phyloP scores from a whole-genome alignment of 2,797 vertebrate species.

The Phoebastria nigripes region DNA sequence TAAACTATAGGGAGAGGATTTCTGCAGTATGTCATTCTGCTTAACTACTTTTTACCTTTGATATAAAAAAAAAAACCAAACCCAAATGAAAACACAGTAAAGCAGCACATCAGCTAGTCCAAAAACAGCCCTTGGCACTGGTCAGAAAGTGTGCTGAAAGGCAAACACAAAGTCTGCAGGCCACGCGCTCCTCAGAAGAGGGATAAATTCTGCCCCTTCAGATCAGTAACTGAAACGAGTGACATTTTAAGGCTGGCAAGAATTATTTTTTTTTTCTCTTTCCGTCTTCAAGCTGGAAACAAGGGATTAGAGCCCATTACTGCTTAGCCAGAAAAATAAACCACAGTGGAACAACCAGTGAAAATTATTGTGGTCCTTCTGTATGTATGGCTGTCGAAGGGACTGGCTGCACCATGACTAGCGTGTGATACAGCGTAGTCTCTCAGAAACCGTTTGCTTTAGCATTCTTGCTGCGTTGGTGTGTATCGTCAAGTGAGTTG shows the following conservation, averaged over 20 bases:
- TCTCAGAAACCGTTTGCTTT: neutral
- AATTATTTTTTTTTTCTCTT: neutral
- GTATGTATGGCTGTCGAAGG: fast-evolving
- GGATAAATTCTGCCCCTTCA: neutral
- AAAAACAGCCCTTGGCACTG: neutral
- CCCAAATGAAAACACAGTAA: neutral
- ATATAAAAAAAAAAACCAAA: neutral
- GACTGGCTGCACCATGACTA: fast-evolving
- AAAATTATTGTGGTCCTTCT: too few relatives aligned
- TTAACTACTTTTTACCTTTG: neutral
- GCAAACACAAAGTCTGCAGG: neutral
- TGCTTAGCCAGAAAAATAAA: neutral
- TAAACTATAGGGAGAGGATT: neutral
- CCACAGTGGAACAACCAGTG: neutral
- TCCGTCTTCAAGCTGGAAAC: neutral
- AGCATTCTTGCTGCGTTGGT: neutral
- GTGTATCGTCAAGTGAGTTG: neutral
- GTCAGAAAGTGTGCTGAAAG: neutral
- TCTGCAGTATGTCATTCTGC: neutral
- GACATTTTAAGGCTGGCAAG: neutral
- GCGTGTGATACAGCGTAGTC: fast-evolving
- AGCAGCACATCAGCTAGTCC: neutral
- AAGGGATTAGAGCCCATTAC: neutral
- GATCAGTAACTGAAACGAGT: neutral
- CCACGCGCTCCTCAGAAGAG: neutral